Percentiles rank a stretch among this genome's conserved stretches.
These are phyloP conservation scores for Zosterops pallidus DNA, from an alignment of 2,113 vertebrate genomes.

Conservation along the genomic window DNA sequence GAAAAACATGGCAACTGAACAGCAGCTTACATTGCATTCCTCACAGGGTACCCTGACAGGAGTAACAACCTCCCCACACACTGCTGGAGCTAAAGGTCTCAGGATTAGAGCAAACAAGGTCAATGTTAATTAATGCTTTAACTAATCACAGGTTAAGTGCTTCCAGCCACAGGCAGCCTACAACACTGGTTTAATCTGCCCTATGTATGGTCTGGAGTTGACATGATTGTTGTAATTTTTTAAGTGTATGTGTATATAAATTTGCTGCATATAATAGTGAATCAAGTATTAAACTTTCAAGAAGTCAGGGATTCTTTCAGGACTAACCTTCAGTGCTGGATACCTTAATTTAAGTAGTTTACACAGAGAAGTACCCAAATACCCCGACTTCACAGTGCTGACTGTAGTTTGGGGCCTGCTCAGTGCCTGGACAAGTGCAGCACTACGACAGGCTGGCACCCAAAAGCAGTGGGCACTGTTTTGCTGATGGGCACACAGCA, in stretches of 20 bases:
- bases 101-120: slow-evolving; percentile 53
- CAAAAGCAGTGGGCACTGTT: not conserved
- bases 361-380: not conserved
- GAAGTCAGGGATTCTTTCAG: not conserved
- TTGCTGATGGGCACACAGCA: not conserved
- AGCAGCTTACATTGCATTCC: not conserved
- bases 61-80: not conserved
- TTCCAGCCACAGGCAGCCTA: slow-evolving; percentile 30
- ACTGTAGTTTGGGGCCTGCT: not conserved
- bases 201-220: not conserved
- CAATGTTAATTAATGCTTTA: slow-evolving; percentile 54
- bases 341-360: not conserved
- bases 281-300: not conserved
- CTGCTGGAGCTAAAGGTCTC: slow-evolving; percentile 42
- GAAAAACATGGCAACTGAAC: not conserved
- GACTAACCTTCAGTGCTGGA: not conserved
- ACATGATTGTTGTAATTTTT: not conserved
- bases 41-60: not conserved
- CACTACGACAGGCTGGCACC: not conserved
- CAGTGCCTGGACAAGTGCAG: not conserved
- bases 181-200: not conserved
- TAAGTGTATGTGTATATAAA: not conserved
- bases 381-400: not conserved
- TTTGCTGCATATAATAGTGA: not conserved
- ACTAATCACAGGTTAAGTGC: slow-evolving; percentile 52